phyloP scores from a whole-genome alignment of 2,797 vertebrate genomes.

The Decapterus maruadsi region DNA sequence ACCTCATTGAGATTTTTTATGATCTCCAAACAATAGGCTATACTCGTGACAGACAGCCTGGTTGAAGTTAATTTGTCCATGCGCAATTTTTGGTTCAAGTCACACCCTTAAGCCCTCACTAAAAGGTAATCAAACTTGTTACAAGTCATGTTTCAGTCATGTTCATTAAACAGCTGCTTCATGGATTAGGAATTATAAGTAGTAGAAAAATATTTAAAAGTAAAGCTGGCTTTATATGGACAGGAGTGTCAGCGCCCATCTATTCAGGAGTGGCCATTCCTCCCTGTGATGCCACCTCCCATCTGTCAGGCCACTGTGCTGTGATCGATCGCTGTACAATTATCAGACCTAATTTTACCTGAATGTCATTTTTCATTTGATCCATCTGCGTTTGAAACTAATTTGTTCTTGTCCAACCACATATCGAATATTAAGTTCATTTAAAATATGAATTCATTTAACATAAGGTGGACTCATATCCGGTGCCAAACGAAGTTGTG shows the following conservation, averaged over 20 bases:
- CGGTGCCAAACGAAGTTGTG: conserved; percentile 19
- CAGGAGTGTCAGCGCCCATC: conserved; percentile 24
- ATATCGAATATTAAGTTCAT: background rate
- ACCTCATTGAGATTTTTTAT: conserved; percentile 13
- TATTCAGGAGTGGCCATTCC: conserved; percentile 33
- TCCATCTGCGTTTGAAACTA: background rate
- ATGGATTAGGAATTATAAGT: conserved; percentile 10
- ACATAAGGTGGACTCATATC: background rate
- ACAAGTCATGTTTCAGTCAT: background rate
- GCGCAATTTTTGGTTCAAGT: conserved; percentile 20
- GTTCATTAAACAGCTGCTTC: background rate
- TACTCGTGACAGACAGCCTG: background rate
- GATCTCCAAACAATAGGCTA: conserved; percentile 18
- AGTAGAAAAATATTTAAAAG: background rate
- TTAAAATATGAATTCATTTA: background rate
- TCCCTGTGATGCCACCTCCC: conserved; percentile 11
- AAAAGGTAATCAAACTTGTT: conserved; percentile 11
- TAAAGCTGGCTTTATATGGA: background rate
- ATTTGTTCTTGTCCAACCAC: background rate
- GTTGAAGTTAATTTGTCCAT: background rate
- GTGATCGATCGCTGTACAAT: conserved; percentile 37
- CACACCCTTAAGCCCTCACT: too few species aligned
- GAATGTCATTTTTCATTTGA: conserved; percentile 1
- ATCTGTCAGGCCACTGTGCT: conserved; percentile 23
- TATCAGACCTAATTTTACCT: background rate